Base-by-base conservation (phyloP, 2,797 vertebrate species). In the Lithobates pipiens region DNA sequence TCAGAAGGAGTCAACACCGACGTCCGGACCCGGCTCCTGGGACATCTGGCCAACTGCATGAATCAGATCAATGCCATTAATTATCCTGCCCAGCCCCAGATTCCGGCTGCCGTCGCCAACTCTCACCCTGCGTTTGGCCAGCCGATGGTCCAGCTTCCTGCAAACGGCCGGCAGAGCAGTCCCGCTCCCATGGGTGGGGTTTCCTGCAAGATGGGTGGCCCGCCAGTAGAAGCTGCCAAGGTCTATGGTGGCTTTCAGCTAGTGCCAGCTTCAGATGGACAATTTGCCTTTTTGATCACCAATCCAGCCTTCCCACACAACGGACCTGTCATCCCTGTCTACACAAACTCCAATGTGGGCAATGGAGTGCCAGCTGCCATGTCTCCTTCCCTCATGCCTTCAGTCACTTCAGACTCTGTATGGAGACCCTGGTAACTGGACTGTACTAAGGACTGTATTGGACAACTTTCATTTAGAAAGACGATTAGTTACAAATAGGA, bases 261-360 rank as follows among this genome's bases (percentile, higher is more conserved):
- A 76, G 96, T 99, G 86, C 97, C 98, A 0, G 98, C 97, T 46
- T 96, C 97, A 0, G 98, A 99, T 34, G 98, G 98, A 95, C 98
- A 99, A 84, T 98, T 99, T n/a, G 97, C 98, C 54, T 99, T 99
- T 92, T 95, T 99, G 91, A 99, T 99, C 91, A 97, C 98, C 81
- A 98, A 96, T 68, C 92, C 96, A 2, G 96, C 97, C 2, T 99
- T 99, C 83, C 96, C 95, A 34, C 96, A 97, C 0, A 96, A 94
- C 80, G 94, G 95, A 76, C 96, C 97, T 0, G 96, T 99, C 71
- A 96, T 99, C 85, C 98, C 98, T 0, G 95, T 99, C 82, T 99
- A 98, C 44, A 95, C 97, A 7, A 94, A 96, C 90, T 89, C 82
- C 13, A 95, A 89, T 89, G 91, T 93, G 69, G 92, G 90, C 90